Evolutionary conservation across 1,140 invertebrate species (phyloP), one percentile per base, ranked within the genome.

Genomic region (Drosophila sulfurigaster): DNA sequence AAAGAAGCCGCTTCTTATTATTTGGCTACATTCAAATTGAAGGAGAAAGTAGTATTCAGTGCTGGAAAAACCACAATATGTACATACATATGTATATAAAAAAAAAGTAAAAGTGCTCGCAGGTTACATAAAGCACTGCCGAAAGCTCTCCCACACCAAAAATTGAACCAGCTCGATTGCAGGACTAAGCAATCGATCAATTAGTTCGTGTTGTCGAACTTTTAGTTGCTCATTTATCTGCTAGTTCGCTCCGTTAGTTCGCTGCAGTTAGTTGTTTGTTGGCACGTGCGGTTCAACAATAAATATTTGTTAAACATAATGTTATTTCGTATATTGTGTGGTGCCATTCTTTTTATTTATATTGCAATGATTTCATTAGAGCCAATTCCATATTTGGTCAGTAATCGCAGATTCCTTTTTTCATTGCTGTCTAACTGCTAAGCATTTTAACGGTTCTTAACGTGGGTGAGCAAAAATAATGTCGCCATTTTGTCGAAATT

Each of bases 41-140:
- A 66, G 81, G 78, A 81, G 85, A 89, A 89, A 89, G 85, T 89
- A 74, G 65, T 68, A 52, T 54, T 67, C 8, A 25, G 8, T 38
- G 4, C 25, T 30, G 10, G 13, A 41, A 52, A 54, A 54, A 32
- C 20, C 10, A 65, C n/a, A 54, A 30, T 43, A 58, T 45, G 28
- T 43, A n/a, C n/a, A n/a, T n/a, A n/a, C n/a, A n/a, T n/a, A n/a
- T n/a, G n/a, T n/a, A n/a, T n/a, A n/a, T n/a, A n/a, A 25, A 43
- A 58, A 58, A 57, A 10, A 38, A 41, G 54, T 57, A 41, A 41
- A 41, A 57, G 54, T 56, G 30, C 46, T 38, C 15, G 28, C n/a
- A 51, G 41, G 6, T 16, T 6, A 32, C 8, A 25, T 13, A 43
- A 43, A 43, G 41, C 41, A 13, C 7, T 43, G 8, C n/a, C 1